Percentiles rank a stretch among this genome's conserved stretches.
Conservation (phyloP, 2,888 invertebrate genomes). For the Ashinkailepas kermadecensis region DNA sequence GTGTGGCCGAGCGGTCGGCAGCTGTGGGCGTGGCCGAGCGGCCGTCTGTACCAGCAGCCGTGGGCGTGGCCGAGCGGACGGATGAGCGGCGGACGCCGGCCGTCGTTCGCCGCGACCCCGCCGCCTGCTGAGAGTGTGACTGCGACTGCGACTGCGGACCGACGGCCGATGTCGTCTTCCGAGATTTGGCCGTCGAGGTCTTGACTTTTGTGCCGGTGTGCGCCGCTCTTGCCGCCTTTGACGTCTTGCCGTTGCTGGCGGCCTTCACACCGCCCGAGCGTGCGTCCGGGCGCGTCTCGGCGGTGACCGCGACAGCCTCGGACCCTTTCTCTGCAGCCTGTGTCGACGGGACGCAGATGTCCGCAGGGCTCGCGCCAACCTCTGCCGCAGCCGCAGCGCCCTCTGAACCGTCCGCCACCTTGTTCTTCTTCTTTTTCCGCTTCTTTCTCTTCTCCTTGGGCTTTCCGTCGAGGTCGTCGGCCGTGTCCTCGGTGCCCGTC, state of each 20-base stretch:
- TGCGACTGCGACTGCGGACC: neutral
- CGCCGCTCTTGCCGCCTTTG: neutral
- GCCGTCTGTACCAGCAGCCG: neutral
- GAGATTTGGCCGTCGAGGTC: neutral
- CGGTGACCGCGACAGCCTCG: no score
- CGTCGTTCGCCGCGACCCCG: no score
- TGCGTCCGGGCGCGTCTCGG: no score
- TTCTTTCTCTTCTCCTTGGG: conserved; percentile 19
- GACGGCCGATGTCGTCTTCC: neutral
- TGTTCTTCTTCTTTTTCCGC: conserved; percentile 17
- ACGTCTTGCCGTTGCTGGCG: neutral
- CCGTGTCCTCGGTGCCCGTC: neutral
- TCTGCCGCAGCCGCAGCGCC: no score
- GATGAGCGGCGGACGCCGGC: no score
- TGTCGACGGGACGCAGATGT: no score
- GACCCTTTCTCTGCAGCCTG: no score
- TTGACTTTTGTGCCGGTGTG: neutral
- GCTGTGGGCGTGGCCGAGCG: neutral
- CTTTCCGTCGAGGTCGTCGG: conserved; percentile 6
- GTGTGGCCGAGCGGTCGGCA: no score
- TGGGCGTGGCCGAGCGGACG: no score
- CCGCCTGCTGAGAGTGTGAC: neutral
- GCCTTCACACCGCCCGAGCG: no score
- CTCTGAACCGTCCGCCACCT: neutral
- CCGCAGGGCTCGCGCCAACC: no score